These are phyloP conservation scores for Chaenogobius annularis DNA, from an alignment of 2,113 vertebrate genomes.

Conservation along the genomic window DNA sequence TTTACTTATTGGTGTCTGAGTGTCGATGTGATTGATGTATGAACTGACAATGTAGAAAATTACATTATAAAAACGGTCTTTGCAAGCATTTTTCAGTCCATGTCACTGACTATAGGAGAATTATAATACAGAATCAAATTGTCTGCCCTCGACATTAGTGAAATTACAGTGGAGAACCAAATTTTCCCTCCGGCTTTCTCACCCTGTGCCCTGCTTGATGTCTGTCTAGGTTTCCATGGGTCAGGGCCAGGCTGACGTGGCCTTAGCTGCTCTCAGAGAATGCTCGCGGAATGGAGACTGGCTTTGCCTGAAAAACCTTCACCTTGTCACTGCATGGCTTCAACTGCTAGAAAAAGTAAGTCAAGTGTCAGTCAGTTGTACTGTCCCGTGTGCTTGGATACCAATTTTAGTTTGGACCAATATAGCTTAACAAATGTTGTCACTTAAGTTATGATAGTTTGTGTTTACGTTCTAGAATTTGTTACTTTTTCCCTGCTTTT, in stretches of 20 bases:
- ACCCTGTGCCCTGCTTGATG: constrained; percentile 11
- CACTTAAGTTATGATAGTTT: too few relatives aligned
- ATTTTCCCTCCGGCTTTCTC: constrained; percentile 40
- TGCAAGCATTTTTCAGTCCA: constrained; percentile 6
- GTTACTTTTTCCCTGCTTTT: too few relatives aligned
- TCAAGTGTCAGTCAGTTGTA: not conserved
- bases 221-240: constrained; percentile 93
- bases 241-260: constrained; percentile 95
- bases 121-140: constrained; percentile 34
- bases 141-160: constrained; percentile 5
- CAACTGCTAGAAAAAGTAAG: constrained; percentile 92
- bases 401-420: too few relatives aligned
- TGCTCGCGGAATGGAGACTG: constrained; percentile 88
- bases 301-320: constrained; percentile 97
- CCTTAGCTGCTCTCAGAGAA: constrained; percentile 88
- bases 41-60: constrained; percentile 12
- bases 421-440: too few relatives aligned
- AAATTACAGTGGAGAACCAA: constrained; percentile 24
- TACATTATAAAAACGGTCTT: constrained; percentile 12
- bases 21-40: not conserved
- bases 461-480: too few relatives aligned
- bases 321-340: constrained; percentile 95
- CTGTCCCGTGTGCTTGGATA: not conserved
- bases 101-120: not conserved
- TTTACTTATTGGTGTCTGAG: constrained; percentile 2